Percentiles rank a stretch among this genome's conserved stretches.
Conservation (phyloP, 2,888 invertebrate genomes). For the Pachymerium ferrugineum region DNA sequence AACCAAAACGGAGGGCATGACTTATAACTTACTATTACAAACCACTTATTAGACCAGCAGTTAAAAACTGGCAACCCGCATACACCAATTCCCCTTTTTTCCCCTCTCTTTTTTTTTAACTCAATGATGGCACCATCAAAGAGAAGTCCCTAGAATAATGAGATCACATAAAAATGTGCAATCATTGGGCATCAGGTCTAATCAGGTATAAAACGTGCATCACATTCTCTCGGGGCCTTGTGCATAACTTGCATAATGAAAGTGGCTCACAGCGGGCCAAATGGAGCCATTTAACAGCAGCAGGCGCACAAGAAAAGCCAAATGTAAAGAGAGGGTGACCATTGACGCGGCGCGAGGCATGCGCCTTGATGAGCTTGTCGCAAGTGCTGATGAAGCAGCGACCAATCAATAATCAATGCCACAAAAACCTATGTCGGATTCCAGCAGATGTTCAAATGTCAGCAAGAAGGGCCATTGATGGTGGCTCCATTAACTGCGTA, state of each 20-base stretch:
- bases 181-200: constrained; percentile 28
- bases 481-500: constrained; percentile 6
- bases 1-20: too few relatives aligned
- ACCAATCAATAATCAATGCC: constrained; percentile 25
- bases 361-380: constrained; percentile 24
- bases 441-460: constrained; percentile 24
- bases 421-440: constrained; percentile 18
- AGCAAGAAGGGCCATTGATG: background rate
- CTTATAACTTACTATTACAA: too few relatives aligned
- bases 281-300: constrained; percentile 27
- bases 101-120: background rate
- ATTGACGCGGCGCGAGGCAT: too few relatives aligned
- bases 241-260: constrained; percentile 25
- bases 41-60: background rate
- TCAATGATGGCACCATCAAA: constrained; percentile 11
- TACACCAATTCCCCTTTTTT: too few relatives aligned
- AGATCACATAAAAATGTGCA: constrained; percentile 28
- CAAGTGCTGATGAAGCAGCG: constrained; percentile 24
- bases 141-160: constrained; percentile 25
- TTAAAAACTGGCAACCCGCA: background rate
- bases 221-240: constrained; percentile 6
- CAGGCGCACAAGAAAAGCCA: constrained; percentile 27
- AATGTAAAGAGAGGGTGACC: constrained; percentile 15
- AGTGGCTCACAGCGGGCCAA: constrained; percentile 17
- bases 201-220: constrained; percentile 28